Evolutionary conservation across 2,797 vertebrate genomes (phyloP).

Genomic region (Clarias fuscus): DNA sequence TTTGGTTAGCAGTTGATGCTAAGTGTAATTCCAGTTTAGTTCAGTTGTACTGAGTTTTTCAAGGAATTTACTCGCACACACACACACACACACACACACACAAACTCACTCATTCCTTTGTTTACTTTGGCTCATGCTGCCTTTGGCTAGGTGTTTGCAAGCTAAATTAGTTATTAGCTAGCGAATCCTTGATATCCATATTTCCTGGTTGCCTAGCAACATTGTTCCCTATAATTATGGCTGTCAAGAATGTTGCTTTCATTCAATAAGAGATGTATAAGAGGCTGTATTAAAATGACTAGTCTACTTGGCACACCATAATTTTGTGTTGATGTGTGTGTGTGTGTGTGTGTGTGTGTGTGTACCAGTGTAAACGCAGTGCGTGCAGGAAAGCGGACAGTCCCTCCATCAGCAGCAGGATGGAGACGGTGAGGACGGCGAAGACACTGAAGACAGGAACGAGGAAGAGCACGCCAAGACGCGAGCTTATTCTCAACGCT

Average conservation of each 20-base stretch:
- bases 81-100: no score
- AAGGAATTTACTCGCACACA: background rate
- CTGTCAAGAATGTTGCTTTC: background rate
- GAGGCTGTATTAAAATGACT: background rate
- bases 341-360: background rate
- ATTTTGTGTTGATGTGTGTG: background rate
- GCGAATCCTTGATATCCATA: background rate
- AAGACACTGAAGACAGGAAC: conserved; percentile 85
- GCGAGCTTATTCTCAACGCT: conserved; percentile 79
- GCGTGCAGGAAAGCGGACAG: conserved; percentile 97
- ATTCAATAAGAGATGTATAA: background rate
- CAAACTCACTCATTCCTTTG: no score
- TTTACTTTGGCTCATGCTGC: background rate
- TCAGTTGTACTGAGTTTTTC: background rate
- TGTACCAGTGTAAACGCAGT: conserved; percentile 94
- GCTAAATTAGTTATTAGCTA: background rate
- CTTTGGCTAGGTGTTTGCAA: background rate
- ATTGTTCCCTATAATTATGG: background rate
- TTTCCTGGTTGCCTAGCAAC: background rate
- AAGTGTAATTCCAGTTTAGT: background rate
- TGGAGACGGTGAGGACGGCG: conserved; percentile 84
- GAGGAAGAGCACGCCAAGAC: conserved; percentile 79
- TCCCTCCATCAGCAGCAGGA: conserved; percentile 96
- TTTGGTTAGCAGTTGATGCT: background rate
- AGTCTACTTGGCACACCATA: background rate